Evolutionary conservation across 2,113 vertebrate genomes (phyloP), one percentile per base, ranked within the genome.

Genomic region (Heterotis niloticus): DNA sequence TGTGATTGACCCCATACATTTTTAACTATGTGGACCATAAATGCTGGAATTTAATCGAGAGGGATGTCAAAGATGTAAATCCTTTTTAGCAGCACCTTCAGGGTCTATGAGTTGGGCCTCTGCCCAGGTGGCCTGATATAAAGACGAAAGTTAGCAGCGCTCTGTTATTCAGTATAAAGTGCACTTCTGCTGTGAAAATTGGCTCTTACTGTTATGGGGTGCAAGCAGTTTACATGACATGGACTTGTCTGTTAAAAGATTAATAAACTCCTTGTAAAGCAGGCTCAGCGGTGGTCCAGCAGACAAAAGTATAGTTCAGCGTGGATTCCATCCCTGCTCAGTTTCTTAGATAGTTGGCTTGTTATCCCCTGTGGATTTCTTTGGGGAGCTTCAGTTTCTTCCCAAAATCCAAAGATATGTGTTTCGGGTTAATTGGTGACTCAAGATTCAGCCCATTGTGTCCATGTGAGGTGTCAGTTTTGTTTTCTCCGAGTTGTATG

Each of bases 201-300:
- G 60, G 76, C 84, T 75, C 82, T 83, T 82, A 78, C 69, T 44
- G 66, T 82, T 78, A 84, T 70, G 81, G n/a, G n/a, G n/a, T n/a
- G 74, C 82, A 86, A 75, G 54, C 23, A 0, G 78, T 79, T 82
- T 83, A 80, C 85, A 88, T n/a, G n/a, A n/a, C n/a, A 87, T 83
- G 80, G 77, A 51, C 72, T 81, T 88, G 91, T 78, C 89, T 89
- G 89, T 79, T 80, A 87, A 83, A 29, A 83, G 77, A 86, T 83
- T 83, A 88, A 87, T 82, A 83, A 74, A 66, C 26, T 84, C 83
- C 66, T 44, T 80, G 84, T 78, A 28, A 28, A 83, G 76, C n/a
- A n/a, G n/a, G n/a, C 79, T 84, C 85, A 83, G 86, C 83, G 78
- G 81, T 85, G 84, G 79, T 18, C 84, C 81, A 83, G 81, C 79